Conservation (phyloP, 2,888 invertebrate genomes). For the Theodoxus fluviatilis region DNA sequence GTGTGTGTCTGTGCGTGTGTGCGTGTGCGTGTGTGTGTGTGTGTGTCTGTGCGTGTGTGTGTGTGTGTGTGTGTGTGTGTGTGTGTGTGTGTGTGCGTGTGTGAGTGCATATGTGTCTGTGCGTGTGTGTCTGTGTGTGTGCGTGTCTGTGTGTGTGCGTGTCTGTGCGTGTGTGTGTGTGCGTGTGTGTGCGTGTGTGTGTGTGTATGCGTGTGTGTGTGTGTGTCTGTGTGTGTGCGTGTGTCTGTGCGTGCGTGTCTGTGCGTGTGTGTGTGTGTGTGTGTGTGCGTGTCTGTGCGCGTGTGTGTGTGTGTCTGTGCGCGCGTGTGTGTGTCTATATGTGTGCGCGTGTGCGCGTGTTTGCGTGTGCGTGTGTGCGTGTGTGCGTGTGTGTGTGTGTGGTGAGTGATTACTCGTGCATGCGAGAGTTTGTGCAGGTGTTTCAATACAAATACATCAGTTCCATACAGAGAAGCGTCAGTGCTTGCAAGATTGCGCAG, state of each 20-base stretch:
- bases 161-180: slow-evolving; percentile 11
- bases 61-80: background rate
- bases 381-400: background rate
- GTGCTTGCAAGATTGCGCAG: too few relatives aligned
- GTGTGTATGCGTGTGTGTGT: background rate
- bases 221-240: slow-evolving; percentile 14
- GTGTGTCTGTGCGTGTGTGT: slow-evolving; percentile 12
- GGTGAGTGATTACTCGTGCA: too few relatives aligned
- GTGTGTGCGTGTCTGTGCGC: background rate
- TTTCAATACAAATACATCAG: too few relatives aligned
- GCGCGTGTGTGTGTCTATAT: too few relatives aligned
- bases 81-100: background rate
- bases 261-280: slow-evolving; percentile 3
- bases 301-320: too few relatives aligned
- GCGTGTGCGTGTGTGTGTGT: slow-evolving; percentile 5
- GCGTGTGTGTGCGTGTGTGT: background rate
- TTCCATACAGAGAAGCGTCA: too few relatives aligned
- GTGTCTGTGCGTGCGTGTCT: slow-evolving; percentile 10
- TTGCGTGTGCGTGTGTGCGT: background rate
- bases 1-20: background rate
- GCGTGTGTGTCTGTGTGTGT: background rate
- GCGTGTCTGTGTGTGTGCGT: background rate
- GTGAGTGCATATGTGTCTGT: background rate
- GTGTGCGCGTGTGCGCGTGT: too few relatives aligned
- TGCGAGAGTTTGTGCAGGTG: too few relatives aligned